These are phyloP conservation scores for Oceanodroma leucorhoa DNA, from an alignment of 2,797 vertebrate genomes.

Conservation along the genomic window DNA sequence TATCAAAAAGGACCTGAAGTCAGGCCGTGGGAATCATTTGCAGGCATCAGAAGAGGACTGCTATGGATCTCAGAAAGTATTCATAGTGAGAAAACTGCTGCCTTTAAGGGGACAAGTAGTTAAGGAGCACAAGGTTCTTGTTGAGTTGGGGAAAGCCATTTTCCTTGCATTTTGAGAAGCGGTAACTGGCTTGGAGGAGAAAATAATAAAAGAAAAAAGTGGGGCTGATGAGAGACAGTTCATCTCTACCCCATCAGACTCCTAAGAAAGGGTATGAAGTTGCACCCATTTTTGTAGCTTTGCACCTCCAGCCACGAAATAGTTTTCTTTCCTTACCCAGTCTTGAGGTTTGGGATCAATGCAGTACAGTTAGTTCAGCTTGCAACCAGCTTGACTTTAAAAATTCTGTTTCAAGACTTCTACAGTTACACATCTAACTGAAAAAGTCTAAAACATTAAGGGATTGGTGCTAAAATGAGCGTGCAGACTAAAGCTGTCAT, in stretches of 20 bases:
- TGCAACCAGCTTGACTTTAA: neutral
- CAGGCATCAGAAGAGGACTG: neutral
- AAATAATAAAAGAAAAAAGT: neutral
- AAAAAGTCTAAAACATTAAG: neutral
- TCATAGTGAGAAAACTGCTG: neutral
- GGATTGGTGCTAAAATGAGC: neutral
- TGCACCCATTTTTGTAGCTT: neutral
- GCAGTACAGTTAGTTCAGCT: neutral
- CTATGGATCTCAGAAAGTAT: neutral
- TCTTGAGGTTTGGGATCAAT: neutral
- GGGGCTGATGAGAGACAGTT: neutral
- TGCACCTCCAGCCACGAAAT: neutral
- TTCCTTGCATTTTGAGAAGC: neutral
- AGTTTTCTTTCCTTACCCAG: neutral
- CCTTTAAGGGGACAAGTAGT: neutral
- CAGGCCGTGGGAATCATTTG: neutral
- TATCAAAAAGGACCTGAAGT: neutral
- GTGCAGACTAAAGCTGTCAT: neutral
- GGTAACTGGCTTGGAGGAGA: neutral
- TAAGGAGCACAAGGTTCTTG: neutral
- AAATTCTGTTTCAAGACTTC: slow-evolving; percentile 6
- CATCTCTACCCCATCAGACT: neutral
- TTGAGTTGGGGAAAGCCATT: neutral
- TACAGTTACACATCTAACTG: neutral
- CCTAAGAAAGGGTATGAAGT: neutral